A percentile compares a stretch with the other conserved stretches of the same genome.
These are phyloP conservation scores for Cervus canadensis DNA, from an alignment of 2,113 vertebrate species.

Conservation along the genomic window DNA sequence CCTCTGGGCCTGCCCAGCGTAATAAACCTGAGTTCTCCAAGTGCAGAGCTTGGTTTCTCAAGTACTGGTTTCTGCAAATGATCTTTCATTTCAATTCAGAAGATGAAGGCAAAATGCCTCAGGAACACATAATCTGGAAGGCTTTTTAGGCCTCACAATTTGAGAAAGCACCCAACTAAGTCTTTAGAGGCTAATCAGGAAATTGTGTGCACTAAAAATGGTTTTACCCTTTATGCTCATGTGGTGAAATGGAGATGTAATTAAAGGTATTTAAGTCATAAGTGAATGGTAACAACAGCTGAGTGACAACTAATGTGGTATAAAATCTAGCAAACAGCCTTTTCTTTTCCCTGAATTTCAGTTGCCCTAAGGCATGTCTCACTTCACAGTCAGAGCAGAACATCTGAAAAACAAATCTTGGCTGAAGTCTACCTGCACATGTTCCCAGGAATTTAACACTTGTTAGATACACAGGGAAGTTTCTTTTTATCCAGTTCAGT, in stretches of 20 bases:
- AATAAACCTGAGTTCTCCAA: background rate
- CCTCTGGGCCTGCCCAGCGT: background rate
- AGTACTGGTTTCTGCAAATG: background rate
- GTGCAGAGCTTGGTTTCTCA: background rate
- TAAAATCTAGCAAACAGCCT: background rate
- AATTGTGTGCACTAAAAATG: background rate
- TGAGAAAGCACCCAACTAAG: background rate
- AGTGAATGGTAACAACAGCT: background rate
- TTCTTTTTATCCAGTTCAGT: background rate
- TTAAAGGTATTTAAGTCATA: slow-evolving; percentile 30
- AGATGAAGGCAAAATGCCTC: background rate
- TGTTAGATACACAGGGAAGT: background rate
- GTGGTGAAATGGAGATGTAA: slow-evolving; percentile 20
- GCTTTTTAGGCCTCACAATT: background rate
- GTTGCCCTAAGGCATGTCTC: background rate
- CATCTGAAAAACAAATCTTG: background rate
- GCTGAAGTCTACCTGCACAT: background rate
- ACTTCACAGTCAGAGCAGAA: background rate
- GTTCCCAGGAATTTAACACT: background rate
- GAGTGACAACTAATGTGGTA: slow-evolving; percentile 27
- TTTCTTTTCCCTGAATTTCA: slow-evolving; percentile 16
- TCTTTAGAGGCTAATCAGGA: background rate
- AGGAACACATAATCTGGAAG: background rate
- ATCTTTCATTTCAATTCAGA: background rate
- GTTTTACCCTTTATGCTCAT: background rate